A percentile compares a stretch with the other conserved stretches of the same genome.
phyloP scores from a whole-genome alignment of 2,797 vertebrate species.

The Masticophis lateralis region DNA sequence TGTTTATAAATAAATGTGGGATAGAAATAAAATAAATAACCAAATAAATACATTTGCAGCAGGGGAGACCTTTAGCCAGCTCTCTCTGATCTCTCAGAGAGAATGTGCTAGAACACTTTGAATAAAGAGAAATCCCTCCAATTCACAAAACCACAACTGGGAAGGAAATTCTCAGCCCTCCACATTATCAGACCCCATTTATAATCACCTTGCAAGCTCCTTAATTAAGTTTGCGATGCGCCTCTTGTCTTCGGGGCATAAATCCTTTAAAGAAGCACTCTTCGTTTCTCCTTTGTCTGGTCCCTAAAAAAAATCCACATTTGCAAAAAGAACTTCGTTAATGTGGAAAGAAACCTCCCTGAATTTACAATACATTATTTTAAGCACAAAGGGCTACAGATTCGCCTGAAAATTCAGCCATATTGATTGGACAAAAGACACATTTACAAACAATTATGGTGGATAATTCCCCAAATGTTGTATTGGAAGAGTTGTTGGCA shows the following conservation, averaged over 20 bases:
- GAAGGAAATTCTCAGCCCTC: conserved; percentile 45
- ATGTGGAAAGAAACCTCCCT: conserved; percentile 44
- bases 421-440: conserved; percentile 19
- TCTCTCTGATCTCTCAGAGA: neutral
- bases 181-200: conserved; percentile 50
- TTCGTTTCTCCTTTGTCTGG: conserved; percentile 69
- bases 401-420: conserved; percentile 34
- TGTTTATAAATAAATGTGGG: neutral
- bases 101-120: neutral
- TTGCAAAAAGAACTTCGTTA: conserved; percentile 40
- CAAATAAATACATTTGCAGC: neutral
- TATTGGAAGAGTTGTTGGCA: neutral
- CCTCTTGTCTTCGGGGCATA: conserved; percentile 95
- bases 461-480: conserved; percentile 38
- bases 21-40: neutral
- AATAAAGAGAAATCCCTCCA: conserved; percentile 29
- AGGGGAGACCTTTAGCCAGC: neutral
- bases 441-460: conserved; percentile 21
- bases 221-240: conserved; percentile 95
- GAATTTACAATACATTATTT: conserved; percentile 54
- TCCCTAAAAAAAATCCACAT: conserved; percentile 71
- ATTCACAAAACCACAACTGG: conserved; percentile 31
- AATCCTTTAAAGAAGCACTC: conserved; percentile 89
- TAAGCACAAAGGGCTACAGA: conserved; percentile 41
- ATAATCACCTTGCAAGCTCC: conserved; percentile 91